Conservation (phyloP, 53 echinoderm and acorn worm species). For the Mesocentrotus franciscanus region DNA sequence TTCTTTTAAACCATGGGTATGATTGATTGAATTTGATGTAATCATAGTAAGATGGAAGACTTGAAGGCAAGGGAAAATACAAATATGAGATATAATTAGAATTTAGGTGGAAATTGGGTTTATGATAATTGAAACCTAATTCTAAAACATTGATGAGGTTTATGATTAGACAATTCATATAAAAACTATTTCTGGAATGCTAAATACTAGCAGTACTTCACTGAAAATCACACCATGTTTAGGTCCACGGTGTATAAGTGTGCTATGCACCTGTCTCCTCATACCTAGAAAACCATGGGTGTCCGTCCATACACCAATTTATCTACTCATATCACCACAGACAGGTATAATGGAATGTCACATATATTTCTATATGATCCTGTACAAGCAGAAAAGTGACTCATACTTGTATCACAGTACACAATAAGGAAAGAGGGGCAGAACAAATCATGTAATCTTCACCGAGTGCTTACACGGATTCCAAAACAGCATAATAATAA, state of each 20-base stretch:
- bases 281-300: conserved; percentile 15
- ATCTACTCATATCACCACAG: conserved; percentile 5
- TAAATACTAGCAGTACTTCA: neutral
- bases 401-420: conserved; percentile 17
- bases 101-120: neutral
- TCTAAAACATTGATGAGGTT: neutral
- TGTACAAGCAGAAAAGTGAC: conserved; percentile 20
- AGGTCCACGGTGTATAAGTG: neutral
- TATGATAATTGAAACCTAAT: neutral
- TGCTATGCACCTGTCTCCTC: conserved; percentile 15
- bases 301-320: neutral
- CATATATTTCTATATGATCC: neutral
- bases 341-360: conserved; percentile 31
- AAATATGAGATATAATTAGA: neutral
- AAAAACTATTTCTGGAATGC: neutral
- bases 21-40: neutral
- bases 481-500: conserved; percentile 1
- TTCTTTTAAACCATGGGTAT: neutral
- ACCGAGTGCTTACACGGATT: conserved; percentile 2
- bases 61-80: neutral
- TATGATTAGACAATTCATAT: neutral
- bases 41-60: neutral
- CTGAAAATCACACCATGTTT: conserved; percentile 6
- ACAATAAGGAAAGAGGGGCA: neutral
- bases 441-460: conserved; percentile 5